Percentiles rank a stretch among this genome's conserved stretches.
Evolutionary conservation across 2,113 vertebrate species (phyloP).

Genomic region (Stegostoma tigrinum): DNA sequence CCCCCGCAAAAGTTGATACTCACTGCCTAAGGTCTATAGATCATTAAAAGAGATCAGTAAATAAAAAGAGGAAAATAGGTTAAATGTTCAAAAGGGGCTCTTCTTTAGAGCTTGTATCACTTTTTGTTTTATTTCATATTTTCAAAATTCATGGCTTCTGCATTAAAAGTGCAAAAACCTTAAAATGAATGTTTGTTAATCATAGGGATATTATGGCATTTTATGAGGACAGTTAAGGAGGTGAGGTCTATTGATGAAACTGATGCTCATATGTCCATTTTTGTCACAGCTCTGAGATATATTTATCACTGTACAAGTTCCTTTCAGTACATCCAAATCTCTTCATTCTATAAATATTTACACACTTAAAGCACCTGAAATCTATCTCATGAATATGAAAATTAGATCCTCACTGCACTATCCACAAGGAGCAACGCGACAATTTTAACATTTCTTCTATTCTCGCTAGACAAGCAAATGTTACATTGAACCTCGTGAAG

Average conservation of each 20-base stretch:
- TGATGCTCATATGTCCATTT: not conserved
- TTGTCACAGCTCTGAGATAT: not conserved
- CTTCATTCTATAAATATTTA: not conserved
- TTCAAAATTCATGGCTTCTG: not conserved
- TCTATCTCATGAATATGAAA: slow-evolving; percentile 21
- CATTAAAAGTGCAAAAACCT: not conserved
- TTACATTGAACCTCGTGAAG: not conserved
- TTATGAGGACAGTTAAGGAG: not conserved
- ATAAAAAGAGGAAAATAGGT: not conserved
- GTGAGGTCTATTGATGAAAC: not conserved
- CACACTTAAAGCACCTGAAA: slow-evolving; percentile 21
- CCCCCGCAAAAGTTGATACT: not conserved
- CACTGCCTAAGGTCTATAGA: not conserved
- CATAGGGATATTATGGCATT: not conserved
- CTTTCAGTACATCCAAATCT: slow-evolving; percentile 1
- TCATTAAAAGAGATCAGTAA: not conserved
- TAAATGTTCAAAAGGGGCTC: not conserved
- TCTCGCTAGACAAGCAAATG: not conserved
- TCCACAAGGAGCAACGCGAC: not conserved
- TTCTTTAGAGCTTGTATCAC: not conserved
- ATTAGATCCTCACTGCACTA: not conserved
- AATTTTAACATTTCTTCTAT: not conserved
- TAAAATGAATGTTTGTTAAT: not conserved
- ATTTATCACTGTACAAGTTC: not conserved
- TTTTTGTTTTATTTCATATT: not conserved